Evolutionary conservation across 2,113 vertebrate genomes (phyloP).

Genomic region (Eurypyga helias): DNA sequence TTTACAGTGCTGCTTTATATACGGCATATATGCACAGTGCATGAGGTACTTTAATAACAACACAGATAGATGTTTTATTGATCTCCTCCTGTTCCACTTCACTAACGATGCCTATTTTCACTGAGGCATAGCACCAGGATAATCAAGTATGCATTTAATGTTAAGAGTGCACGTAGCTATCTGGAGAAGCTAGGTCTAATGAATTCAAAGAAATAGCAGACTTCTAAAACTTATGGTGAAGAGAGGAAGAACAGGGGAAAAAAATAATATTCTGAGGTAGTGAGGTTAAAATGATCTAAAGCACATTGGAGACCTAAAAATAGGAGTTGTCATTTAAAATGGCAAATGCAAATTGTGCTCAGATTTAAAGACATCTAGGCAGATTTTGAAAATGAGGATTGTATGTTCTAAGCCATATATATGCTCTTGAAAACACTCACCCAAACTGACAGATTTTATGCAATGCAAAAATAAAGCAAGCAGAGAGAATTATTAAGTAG

Average conservation of each 20-base stretch:
- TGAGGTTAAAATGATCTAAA: background rate
- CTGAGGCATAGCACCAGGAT: background rate
- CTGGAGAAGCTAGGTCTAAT: background rate
- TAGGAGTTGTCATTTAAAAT: background rate
- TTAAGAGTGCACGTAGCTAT: background rate
- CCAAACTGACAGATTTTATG: background rate
- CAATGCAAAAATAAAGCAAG: background rate
- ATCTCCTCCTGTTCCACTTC: background rate
- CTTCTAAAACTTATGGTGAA: background rate
- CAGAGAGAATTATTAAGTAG: background rate
- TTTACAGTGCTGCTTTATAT: background rate
- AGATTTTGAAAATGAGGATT: background rate
- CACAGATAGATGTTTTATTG: slow-evolving; percentile 16
- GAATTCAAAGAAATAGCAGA: background rate
- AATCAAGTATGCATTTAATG: background rate
- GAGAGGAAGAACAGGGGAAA: background rate
- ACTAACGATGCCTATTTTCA: background rate
- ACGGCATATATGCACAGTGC: background rate
- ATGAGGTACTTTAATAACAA: background rate
- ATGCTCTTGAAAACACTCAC: background rate
- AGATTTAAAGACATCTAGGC: background rate
- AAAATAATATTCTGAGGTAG: background rate
- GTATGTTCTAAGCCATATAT: background rate
- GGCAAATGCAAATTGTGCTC: background rate
- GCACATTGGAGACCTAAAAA: background rate